A percentile compares a stretch with the other conserved stretches of the same genome.
Evolutionary conservation across 2,797 vertebrate species (phyloP).

Genomic region (Characodon lateralis): DNA sequence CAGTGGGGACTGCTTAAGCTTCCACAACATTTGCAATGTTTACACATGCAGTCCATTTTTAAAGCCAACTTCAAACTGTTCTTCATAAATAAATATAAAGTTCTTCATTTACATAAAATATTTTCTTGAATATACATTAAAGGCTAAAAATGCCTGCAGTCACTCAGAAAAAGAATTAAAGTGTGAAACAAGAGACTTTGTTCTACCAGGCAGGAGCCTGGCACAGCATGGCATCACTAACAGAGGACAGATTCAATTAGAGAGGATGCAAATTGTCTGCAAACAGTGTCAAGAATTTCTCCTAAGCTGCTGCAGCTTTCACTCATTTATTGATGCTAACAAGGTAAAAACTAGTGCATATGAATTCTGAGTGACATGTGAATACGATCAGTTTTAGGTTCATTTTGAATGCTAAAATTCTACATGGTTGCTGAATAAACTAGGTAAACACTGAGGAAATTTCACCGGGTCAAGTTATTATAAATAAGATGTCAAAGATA

Average conservation of each 20-base stretch:
- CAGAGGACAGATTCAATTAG: conserved; percentile 19
- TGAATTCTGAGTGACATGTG: background rate
- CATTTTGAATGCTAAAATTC: background rate
- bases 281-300: conserved; percentile 4
- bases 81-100: conserved; percentile 60
- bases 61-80: conserved; percentile 1
- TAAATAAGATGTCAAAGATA: background rate
- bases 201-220: conserved; percentile 26
- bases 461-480: background rate
- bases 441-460: background rate
- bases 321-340: conserved; percentile 9
- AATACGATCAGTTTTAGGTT: conserved; percentile 11
- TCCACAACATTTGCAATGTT: conserved; percentile 3
- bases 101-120: conserved; percentile 52
- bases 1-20: background rate
- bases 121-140: conserved; percentile 38
- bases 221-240: conserved; percentile 19
- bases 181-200: conserved; percentile 25
- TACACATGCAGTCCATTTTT: conserved; percentile 45
- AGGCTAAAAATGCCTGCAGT: conserved; percentile 22
- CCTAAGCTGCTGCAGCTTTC: conserved; percentile 13
- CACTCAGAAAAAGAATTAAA: conserved; percentile 38
- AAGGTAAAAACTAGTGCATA: background rate
- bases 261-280: conserved; percentile 3
- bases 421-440: background rate